phyloP scores from a whole-genome alignment of 2,113 vertebrate genomes.

The Dascyllus trimaculatus region DNA sequence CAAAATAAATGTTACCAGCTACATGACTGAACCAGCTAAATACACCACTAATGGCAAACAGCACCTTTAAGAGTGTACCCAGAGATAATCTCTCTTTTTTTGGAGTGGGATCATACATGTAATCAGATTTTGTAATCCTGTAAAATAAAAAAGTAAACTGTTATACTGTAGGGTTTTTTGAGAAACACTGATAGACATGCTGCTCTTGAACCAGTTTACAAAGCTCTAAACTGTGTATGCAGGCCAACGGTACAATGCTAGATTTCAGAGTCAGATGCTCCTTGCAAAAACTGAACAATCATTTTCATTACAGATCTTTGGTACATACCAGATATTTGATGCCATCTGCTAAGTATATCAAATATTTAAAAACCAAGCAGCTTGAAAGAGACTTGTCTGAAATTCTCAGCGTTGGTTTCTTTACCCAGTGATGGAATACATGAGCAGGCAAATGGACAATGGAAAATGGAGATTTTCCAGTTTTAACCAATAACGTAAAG shows the following conservation, averaged over 20 bases:
- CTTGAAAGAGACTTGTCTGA: slow-evolving; percentile 49
- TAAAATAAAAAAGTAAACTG: slow-evolving; percentile 30
- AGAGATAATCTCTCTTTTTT: slow-evolving; percentile 36
- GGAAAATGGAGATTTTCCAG: slow-evolving; percentile 54
- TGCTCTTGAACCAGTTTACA: slow-evolving; percentile 51
- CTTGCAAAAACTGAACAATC: slow-evolving; percentile 74
- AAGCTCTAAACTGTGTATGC: slow-evolving; percentile 51
- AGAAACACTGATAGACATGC: slow-evolving; percentile 69
- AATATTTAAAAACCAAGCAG: slow-evolving; percentile 62
- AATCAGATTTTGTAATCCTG: slow-evolving; percentile 34
- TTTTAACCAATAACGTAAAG: slow-evolving; percentile 58
- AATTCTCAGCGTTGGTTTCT: slow-evolving; percentile 28
- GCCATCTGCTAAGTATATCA: slow-evolving; percentile 60
- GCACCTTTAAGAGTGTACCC: slow-evolving; percentile 68
- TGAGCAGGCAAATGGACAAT: slow-evolving; percentile 21
- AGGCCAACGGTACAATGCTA: slow-evolving; percentile 53
- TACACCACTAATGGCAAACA: slow-evolving; percentile 75
- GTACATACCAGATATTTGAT: slow-evolving; percentile 77
- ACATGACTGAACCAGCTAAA: slow-evolving; percentile 64
- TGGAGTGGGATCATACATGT: slow-evolving; percentile 32
- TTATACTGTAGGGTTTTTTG: slow-evolving; percentile 58
- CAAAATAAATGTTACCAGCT: slow-evolving; percentile 68
- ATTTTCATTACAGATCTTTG: slow-evolving; percentile 81
- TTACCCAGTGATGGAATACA: slow-evolving; percentile 44
- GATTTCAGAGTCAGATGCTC: slow-evolving; percentile 49